Conservation (phyloP, 35 echinoderm and acorn worm species). For the Lytechinus variegatus region DNA sequence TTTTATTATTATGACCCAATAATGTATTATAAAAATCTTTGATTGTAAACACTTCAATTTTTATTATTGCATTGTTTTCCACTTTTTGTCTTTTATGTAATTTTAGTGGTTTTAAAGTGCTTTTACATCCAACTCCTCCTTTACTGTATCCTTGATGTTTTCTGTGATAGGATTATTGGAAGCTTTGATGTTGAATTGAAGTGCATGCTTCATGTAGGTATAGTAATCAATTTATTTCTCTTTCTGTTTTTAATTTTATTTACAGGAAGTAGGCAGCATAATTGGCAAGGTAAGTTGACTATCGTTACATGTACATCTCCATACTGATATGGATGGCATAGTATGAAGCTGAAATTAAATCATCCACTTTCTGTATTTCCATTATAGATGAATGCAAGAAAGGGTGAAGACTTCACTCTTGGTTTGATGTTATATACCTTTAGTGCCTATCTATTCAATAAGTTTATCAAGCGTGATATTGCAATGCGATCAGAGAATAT, state of each 20-base stretch:
- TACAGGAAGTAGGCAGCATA: slow-evolving; percentile 74
- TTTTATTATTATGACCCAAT: too few species aligned
- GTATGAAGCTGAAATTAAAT: slow-evolving; percentile 28
- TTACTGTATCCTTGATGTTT: too few species aligned
- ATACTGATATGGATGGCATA: background rate
- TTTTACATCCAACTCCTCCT: too few species aligned
- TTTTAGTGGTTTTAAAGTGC: too few species aligned
- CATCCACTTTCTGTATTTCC: background rate
- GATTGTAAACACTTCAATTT: too few species aligned
- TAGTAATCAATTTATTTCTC: slow-evolving; percentile 8
- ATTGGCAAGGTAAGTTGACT: slow-evolving; percentile 70
- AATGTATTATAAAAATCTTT: too few species aligned
- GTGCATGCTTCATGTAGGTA: background rate
- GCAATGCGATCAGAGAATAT: background rate
- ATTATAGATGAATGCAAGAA: background rate
- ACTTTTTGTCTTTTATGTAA: too few species aligned
- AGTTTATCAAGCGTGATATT: slow-evolving; percentile 39
- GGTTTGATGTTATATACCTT: slow-evolving; percentile 9
- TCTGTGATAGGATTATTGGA: too few species aligned
- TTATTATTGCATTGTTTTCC: too few species aligned
- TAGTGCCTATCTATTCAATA: slow-evolving; percentile 17
- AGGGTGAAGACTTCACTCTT: background rate
- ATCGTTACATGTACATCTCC: background rate
- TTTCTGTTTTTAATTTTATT: slow-evolving; percentile 45
- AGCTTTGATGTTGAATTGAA: background rate